Base-by-base conservation (phyloP, 2,888 invertebrate species). In the Lumbricus terrestris region DNA sequence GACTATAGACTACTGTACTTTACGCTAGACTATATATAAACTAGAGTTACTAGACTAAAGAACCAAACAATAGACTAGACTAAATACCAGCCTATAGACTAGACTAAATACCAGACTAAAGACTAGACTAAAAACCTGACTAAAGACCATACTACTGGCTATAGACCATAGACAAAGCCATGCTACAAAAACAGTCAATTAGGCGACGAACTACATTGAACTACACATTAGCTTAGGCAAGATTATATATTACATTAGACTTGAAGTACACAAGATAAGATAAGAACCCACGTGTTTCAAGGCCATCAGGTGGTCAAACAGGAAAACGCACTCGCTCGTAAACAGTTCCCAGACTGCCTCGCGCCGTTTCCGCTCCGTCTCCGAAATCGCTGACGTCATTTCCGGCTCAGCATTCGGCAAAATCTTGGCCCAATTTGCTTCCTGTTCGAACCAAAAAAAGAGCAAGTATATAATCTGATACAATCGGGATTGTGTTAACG, bases 301-400 rank as follows among this genome's bases (percentile, higher is more conserved):
- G 33, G 96, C 96, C 95, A 96, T 96, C 38, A 96, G 94, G 93
- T 96, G 96, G 91, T 96, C 96, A 90, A 96, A 95, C 40, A 96
- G 95, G 93, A 96, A 96, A 91, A 96, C 95, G 92, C 96, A 95
- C 94, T 96, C 96, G 91, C 96, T 96, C 93, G 96, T 96, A 93
- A 96, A 96, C 15, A 96, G 94, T 93, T 96, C 96, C 96, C 96
- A 96, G n/a, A 96, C 95, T 18, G 96, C 96, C 93, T 96, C 96
- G 88, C 96, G 93, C 92, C 95, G 94, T 93, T 94, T 95, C 92
- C 93, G 93, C 91, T 94, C 95, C 37, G 92, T 93, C 82, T 94
- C 94, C 92, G 88, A 35, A 23, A 85, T 23, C 23, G 18, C 85
- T 34, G 85, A 85, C 34, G 37, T 33, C 35, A 35, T 85, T 85